phyloP scores from a whole-genome alignment of 2,797 vertebrate species.

The Bradypus variegatus region DNA sequence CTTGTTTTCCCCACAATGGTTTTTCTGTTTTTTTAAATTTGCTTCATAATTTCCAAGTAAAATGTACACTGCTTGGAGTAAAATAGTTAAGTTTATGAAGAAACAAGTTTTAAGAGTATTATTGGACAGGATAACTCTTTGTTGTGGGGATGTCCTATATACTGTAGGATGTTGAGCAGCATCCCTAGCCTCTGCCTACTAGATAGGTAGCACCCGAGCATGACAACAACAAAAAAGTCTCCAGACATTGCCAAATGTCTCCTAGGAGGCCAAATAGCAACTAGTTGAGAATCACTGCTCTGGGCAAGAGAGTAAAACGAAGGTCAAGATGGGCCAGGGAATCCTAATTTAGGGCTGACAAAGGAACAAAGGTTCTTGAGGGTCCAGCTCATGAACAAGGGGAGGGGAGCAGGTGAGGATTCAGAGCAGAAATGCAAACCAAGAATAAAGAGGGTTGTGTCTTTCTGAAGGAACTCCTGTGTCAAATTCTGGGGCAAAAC shows the following conservation, averaged over 20 bases:
- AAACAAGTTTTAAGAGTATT: background rate
- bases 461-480: background rate
- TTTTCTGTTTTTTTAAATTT: slow-evolving; percentile 7
- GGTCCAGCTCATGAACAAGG: background rate
- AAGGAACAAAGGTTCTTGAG: background rate
- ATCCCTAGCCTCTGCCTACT: too few species aligned
- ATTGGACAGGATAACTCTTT: background rate
- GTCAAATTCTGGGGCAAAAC: background rate
- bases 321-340: background rate
- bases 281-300: background rate
- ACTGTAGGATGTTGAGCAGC: too few species aligned
- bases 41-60: background rate
- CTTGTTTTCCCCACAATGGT: background rate
- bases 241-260: background rate
- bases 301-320: background rate
- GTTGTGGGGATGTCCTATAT: background rate
- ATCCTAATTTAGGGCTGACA: background rate
- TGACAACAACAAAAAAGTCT: background rate
- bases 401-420: background rate
- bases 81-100: background rate
- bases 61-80: background rate
- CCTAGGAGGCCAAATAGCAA: background rate
- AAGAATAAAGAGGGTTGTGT: background rate
- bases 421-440: background rate
- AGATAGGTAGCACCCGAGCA: background rate